Evolutionary conservation across 2,888 invertebrate species (phyloP), one percentile per base, ranked within the genome.

Genomic region (Hirudinaria manillensis): DNA sequence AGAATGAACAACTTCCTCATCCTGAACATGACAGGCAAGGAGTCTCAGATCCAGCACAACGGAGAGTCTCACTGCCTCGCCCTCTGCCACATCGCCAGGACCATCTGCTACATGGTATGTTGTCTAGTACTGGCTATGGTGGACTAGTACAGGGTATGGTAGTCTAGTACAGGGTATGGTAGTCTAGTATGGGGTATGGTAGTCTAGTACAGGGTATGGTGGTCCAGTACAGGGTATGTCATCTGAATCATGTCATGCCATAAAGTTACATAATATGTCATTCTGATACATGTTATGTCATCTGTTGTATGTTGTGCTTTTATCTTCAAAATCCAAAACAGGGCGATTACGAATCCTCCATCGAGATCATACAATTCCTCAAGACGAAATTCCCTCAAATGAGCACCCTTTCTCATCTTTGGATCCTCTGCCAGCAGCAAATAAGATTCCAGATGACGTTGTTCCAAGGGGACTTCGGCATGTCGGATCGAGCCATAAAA

Each of bases 1-100:
- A 90, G 91, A 0, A 87, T 94, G 53, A 91, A 90, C 84, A 90
- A 92, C 72, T 93, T 94, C 84, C 85, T 93, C 21, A 86, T 93
- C 56, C 87, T 94, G 0, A 89, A 91, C 80, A 88, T 92, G 29
- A 91, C 92, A 82, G 89, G 91, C 7, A 32, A 65, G 7, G 68
- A 36, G 6, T 24, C 34, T 13, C 82, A 84, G 3, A 80, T 85
- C 3, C 87, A 87, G 65, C 89, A 89, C 79, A 90, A 90, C 79
- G 89, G 90, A 0, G 90, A 91, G 79, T 89, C 90, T 19, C 88
- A 90, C 21, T 90, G 91, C 82, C 88, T 90, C 80, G 90, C 90
- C 0, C 85, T 91, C 70, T 90, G 91, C 79, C 90, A 89, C 81
- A 84, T 91, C 36, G 90, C 90, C 0, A 87, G 88, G 76, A 85